Evolutionary conservation across 2,888 invertebrate species (phyloP).

Genomic region (Dynastes hyllus): DNA sequence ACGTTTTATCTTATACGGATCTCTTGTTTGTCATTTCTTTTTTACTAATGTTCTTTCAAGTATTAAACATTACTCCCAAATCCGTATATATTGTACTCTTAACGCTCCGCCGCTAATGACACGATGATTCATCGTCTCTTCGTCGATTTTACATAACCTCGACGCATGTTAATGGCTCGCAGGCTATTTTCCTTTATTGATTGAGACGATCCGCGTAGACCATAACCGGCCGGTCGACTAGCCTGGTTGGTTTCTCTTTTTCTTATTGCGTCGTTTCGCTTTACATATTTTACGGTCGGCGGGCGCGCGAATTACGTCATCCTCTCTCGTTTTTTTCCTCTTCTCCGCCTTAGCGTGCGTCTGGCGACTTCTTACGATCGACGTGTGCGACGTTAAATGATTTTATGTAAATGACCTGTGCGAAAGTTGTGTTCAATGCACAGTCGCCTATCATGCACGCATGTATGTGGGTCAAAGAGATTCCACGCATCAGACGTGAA

Average conservation of each 20-base stretch:
- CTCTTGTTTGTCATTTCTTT: too few relatives aligned
- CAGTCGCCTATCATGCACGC: neutral
- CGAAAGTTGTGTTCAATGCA: neutral
- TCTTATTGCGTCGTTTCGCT: constrained; percentile 7
- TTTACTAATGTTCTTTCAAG: too few relatives aligned
- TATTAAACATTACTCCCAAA: too few relatives aligned
- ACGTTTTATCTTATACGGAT: too few relatives aligned
- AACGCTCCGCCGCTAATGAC: neutral
- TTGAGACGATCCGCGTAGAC: constrained; percentile 4
- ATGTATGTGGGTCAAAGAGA: constrained; percentile 23
- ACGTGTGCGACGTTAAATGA: constrained; percentile 18
- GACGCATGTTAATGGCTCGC: constrained; percentile 4
- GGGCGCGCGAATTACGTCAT: constrained; percentile 12
- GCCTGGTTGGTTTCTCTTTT: constrained; percentile 11
- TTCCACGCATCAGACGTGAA: constrained; percentile 5
- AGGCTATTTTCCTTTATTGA: constrained; percentile 12
- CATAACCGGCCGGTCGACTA: constrained; percentile 1
- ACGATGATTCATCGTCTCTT: constrained; percentile 7
- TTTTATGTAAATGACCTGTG: constrained; percentile 21
- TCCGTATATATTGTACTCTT: too few relatives aligned
- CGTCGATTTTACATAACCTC: constrained; percentile 10
- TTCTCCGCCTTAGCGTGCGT: neutral
- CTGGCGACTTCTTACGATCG: constrained; percentile 1
- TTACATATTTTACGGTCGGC: constrained; percentile 13
- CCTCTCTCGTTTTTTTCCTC: neutral